Percentiles rank a stretch among this genome's conserved stretches.
Evolutionary conservation across 2,797 vertebrate species (phyloP).

Genomic region (Enteromius unitaeniatus): DNA sequence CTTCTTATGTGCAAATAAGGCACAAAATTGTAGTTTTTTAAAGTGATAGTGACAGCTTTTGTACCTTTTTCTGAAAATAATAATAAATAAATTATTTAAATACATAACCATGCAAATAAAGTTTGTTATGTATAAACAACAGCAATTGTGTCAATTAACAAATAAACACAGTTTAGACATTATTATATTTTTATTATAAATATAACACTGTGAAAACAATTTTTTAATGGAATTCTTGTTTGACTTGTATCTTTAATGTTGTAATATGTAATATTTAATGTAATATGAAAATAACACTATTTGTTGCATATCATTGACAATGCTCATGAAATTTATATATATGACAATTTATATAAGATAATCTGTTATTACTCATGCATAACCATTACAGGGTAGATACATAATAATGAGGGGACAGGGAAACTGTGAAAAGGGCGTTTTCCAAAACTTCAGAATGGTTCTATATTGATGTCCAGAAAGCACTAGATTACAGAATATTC

Average conservation of each 20-base stretch:
- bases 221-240: background rate
- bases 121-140: background rate
- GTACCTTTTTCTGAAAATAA: background rate
- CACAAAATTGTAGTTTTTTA: background rate
- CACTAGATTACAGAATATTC: background rate
- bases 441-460: too few relatives aligned
- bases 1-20: background rate
- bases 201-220: background rate
- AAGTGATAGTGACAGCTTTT: background rate
- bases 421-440: too few relatives aligned
- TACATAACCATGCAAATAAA: too few relatives aligned
- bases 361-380: background rate
- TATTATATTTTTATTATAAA: background rate
- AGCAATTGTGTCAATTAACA: background rate
- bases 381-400: background rate
- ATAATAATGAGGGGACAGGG: background rate
- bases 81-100: too few relatives aligned
- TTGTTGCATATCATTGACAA: background rate
- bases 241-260: background rate
- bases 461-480: background rate
- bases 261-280: too few relatives aligned
- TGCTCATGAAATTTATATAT: background rate
- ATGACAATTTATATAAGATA: background rate
- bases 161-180: background rate
- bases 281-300: background rate